Evolutionary conservation across 1,140 invertebrate species (phyloP).

Genomic region (Tetragnatha versicolor): DNA sequence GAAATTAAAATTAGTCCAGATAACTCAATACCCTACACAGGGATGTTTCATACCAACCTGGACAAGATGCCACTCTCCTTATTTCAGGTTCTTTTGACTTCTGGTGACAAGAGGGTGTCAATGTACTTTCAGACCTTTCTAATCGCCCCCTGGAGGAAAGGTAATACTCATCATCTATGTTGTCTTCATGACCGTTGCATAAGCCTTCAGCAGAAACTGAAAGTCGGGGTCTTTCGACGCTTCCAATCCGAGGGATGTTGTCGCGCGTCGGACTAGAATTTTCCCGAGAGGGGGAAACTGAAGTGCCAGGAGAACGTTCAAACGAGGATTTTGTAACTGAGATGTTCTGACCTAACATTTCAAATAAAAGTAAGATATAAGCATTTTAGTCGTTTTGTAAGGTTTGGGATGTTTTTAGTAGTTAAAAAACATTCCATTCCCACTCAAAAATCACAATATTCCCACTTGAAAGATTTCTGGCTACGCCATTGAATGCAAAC

Average conservation of each 20-base stretch:
- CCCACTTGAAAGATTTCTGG: too few relatives aligned
- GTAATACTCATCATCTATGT: slow-evolving; percentile 27
- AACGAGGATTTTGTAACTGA: slow-evolving; percentile 26
- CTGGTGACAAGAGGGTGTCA: slow-evolving; percentile 40
- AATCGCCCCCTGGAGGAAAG: slow-evolving; percentile 18
- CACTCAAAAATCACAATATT: too few relatives aligned
- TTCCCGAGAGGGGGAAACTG: slow-evolving; percentile 35
- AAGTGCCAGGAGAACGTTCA: slow-evolving; percentile 34
- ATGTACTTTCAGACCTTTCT: slow-evolving; percentile 57
- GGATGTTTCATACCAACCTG: slow-evolving; percentile 62
- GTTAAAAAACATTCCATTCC: too few relatives aligned
- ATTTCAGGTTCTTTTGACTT: slow-evolving; percentile 58
- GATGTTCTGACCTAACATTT: slow-evolving; percentile 23
- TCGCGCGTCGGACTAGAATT: slow-evolving; percentile 31
- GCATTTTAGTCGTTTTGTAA: too few relatives aligned
- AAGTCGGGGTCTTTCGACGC: slow-evolving; percentile 38
- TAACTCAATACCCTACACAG: neutral
- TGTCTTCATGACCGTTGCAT: slow-evolving; percentile 57
- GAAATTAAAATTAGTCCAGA: neutral
- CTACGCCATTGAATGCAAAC: too few relatives aligned
- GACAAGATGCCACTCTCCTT: slow-evolving; percentile 65
- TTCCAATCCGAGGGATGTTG: slow-evolving; percentile 44
- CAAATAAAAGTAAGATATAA: too few relatives aligned
- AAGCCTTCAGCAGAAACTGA: slow-evolving; percentile 42
- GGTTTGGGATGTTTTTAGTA: too few relatives aligned